phyloP scores from a whole-genome alignment of 2,113 vertebrate species.

The Aramus guarauna region DNA sequence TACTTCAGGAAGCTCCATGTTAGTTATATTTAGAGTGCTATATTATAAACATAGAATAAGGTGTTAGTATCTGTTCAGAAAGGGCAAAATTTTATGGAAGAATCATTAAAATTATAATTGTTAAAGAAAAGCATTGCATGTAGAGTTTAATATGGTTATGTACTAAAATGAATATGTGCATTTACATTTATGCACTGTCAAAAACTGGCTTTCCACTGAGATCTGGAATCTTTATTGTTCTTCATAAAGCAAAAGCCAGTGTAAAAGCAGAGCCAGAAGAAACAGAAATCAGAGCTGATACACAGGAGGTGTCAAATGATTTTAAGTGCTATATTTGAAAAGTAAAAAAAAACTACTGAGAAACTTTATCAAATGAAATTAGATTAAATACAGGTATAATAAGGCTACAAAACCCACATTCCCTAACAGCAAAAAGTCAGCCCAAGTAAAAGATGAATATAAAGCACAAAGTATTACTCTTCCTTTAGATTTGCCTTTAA shows the following conservation, averaged over 20 bases:
- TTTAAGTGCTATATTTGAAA: not conserved
- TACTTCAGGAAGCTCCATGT: not conserved
- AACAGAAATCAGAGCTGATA: not conserved
- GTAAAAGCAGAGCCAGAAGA: not conserved
- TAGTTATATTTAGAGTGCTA: not conserved
- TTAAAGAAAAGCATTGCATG: not conserved
- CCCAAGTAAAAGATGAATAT: not conserved
- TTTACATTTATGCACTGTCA: not conserved
- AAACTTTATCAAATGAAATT: not conserved
- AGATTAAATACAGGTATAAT: not conserved
- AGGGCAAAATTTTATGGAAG: not conserved
- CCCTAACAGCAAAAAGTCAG: not conserved
- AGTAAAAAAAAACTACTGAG: not conserved
- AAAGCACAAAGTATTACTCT: not conserved
- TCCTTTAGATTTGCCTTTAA: not conserved
- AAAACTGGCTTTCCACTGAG: not conserved
- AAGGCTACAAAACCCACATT: not conserved
- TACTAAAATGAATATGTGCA: not conserved
- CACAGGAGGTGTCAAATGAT: not conserved
- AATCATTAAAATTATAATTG: not conserved
- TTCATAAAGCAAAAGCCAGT: not conserved
- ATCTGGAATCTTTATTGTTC: not conserved
- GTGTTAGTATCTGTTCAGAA: not conserved
- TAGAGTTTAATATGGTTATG: not conserved
- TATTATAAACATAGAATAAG: not conserved